Evolutionary conservation across 1,140 invertebrate genomes (phyloP).

Genomic region (Babylonia areolata): DNA sequence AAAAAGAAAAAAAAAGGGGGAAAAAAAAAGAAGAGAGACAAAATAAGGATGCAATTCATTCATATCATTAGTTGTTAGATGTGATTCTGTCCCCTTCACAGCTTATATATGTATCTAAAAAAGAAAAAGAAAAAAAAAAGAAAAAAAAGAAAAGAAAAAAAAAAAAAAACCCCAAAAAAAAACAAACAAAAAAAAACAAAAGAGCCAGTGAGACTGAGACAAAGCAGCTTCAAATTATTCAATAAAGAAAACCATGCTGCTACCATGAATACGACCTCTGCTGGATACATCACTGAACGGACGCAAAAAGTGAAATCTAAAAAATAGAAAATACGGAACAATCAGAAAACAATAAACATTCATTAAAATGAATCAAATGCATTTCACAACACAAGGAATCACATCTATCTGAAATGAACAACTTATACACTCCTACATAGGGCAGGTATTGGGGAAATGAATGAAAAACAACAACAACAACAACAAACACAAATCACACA

Average conservation of each 20-base stretch:
- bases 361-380: too few relatives aligned
- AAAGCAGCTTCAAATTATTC: too few relatives aligned
- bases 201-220: too few relatives aligned
- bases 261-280: neutral
- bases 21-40: neutral
- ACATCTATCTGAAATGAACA: too few relatives aligned
- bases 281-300: neutral
- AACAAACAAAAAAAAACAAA: too few relatives aligned
- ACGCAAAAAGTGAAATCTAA: slow-evolving; percentile 16
- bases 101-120: neutral
- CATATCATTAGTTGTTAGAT: too few relatives aligned
- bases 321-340: neutral
- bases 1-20: neutral
- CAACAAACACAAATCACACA: neutral
- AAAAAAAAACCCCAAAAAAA: neutral
- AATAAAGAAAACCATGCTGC: neutral
- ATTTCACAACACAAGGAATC: too few relatives aligned
- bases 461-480: neutral
- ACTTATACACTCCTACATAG: too few relatives aligned
- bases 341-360: too few relatives aligned
- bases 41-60: too few relatives aligned
- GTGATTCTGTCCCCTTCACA: neutral
- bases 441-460: neutral
- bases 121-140: too few relatives aligned
- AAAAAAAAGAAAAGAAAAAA: neutral